Percentiles rank a stretch among this genome's conserved stretches.
Conservation (phyloP, 1,140 invertebrate genomes). For the Papilio polytes region DNA sequence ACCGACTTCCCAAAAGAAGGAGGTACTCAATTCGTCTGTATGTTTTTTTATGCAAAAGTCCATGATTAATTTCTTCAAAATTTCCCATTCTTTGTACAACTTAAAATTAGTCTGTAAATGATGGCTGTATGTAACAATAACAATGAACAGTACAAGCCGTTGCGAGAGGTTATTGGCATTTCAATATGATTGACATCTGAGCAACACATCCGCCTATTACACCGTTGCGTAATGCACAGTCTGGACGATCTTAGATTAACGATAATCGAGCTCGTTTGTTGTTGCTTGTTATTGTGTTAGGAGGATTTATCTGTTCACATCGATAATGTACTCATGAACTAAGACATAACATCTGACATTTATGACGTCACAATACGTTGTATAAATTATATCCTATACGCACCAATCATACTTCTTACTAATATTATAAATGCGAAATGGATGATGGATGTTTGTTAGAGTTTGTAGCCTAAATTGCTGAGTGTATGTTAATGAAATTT, state of each 20-base stretch:
- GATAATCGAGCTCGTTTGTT: conserved; percentile 24
- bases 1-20: too few species aligned
- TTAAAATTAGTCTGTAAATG: neutral
- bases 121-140: neutral
- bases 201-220: conserved; percentile 27
- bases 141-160: neutral
- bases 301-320: conserved; percentile 4
- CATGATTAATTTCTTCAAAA: too few species aligned
- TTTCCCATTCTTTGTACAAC: neutral
- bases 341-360: neutral
- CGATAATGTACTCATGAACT: neutral
- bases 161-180: conserved; percentile 27
- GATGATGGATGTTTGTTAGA: too few species aligned
- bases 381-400: too few species aligned
- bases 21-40: too few species aligned
- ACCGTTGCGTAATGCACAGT: conserved; percentile 27
- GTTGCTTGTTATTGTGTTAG: conserved; percentile 30
- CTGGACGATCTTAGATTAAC: conserved; percentile 29
- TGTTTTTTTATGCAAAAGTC: too few species aligned
- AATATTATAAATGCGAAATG: too few species aligned
- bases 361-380: neutral
- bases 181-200: conserved; percentile 26
- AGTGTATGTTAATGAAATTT: too few species aligned
- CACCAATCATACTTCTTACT: too few species aligned
- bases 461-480: too few species aligned